These are phyloP conservation scores for Dynastes maya DNA, from an alignment of 2,888 invertebrate species.

Conservation along the genomic window DNA sequence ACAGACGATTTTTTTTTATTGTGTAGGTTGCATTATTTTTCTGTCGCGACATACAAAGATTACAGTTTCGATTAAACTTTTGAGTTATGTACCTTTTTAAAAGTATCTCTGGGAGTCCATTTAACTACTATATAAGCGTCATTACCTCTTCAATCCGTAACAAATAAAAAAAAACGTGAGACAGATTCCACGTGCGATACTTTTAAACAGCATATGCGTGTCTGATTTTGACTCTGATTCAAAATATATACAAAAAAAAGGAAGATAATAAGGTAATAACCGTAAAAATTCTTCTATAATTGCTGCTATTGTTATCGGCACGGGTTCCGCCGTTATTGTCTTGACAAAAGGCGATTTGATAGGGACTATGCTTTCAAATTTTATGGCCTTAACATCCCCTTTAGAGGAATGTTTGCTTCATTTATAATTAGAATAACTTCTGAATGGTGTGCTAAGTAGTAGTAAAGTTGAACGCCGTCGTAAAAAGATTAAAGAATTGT, in stretches of 20 bases:
- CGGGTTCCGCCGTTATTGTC: conserved; percentile 1
- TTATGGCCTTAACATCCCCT: conserved; percentile 11
- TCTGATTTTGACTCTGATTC: not conserved
- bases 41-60: not conserved
- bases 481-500: no score
- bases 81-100: conserved; percentile 16
- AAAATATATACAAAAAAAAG: conserved; percentile 2
- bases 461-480: no score
- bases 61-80: conserved; percentile 8
- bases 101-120: not conserved
- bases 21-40: not conserved
- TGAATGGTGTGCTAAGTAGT: no score
- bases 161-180: not conserved
- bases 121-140: not conserved
- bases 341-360: not conserved
- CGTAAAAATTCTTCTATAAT: conserved; percentile 29
- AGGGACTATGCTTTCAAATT: not conserved
- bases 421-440: not conserved
- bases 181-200: conserved; percentile 21
- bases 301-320: conserved; percentile 24
- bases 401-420: not conserved
- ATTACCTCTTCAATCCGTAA: conserved; percentile 15
- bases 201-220: conserved; percentile 11
- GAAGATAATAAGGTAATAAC: conserved; percentile 23
- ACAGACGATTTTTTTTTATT: no score